phyloP scores from a whole-genome alignment of 2,797 vertebrate genomes.

The Neosilurus mollespiculum region DNA sequence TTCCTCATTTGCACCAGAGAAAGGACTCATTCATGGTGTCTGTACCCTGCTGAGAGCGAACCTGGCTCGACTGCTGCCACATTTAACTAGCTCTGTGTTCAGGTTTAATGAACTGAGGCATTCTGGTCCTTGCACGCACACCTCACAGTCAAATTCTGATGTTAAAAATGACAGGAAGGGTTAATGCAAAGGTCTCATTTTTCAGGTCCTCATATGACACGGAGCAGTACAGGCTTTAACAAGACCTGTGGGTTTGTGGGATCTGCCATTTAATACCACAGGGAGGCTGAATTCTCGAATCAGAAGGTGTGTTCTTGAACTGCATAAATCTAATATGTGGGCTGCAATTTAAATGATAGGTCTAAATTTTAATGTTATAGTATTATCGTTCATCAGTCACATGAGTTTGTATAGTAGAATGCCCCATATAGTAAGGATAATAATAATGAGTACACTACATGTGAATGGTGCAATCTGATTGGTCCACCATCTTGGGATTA shows the following conservation, averaged over 20 bases:
- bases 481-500: too few relatives aligned
- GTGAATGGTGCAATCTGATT: too few relatives aligned
- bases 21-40: constrained; percentile 45
- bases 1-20: constrained; percentile 44
- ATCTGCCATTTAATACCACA: background rate
- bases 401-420: background rate
- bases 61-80: background rate
- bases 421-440: too few relatives aligned
- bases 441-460: too few relatives aligned
- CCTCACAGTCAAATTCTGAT: constrained; percentile 28
- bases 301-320: background rate
- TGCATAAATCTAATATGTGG: background rate
- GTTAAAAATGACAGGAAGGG: constrained; percentile 19
- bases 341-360: background rate
- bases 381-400: background rate
- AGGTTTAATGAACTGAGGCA: constrained; percentile 44
- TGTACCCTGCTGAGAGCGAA: constrained; percentile 31
- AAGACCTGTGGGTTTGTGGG: background rate
- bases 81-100: constrained; percentile 46
- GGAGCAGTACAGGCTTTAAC: background rate
- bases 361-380: background rate
- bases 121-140: constrained; percentile 21
- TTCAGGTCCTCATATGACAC: background rate
- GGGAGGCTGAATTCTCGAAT: background rate
- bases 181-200: background rate